Evolutionary conservation across 37 sponge, comb jelly and placozoan species (phyloP), one percentile per base, ranked within the genome.

Genomic region (Eunapius fragilis): DNA sequence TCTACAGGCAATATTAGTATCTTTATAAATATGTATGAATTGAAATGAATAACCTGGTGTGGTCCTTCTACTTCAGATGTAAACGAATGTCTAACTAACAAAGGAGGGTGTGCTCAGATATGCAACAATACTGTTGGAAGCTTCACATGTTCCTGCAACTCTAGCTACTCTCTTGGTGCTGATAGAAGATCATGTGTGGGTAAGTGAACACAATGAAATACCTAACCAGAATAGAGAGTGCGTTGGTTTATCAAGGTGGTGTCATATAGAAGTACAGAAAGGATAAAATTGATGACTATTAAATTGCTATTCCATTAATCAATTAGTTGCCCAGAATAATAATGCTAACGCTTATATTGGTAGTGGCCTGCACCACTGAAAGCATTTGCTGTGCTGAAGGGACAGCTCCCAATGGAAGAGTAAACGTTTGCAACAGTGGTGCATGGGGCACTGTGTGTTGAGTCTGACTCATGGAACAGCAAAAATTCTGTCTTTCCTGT

Each of bases 381-480:
- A 27, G 81, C 31, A 68, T 71, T 19, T 26, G 45, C 5, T 74
- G 35, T 31, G 68, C 72, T 38, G 83, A 45, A n/a, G 84, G 84
- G 7, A 84, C 25, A 34, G 37, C 41, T 50, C 22, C 75, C 0
- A 28, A 28, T 45, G 36, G 82, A 69, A n/a, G 38, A 70, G 71
- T 82, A 68, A 71, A 82, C 38, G 33, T 70, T 1, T 82, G 27
- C 37, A 34, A 70, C 41, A 25, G 34, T 23, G 70, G 70, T 38
- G 37, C 25, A 32, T 82, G 82, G 71, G 82, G 72, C 71, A 81
- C 36, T 67, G 81, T 82, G 70, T 82, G 71, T 82, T 19, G 58
- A 17, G 2, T 30, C 24, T 47, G 79, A 78, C 48, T 25, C 28
- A 35, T 78, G 79, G 79, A 37, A 27, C 3, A 24, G 33, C 38